Base-by-base conservation (phyloP, 2,113 vertebrate species). In the Shinisaurus crocodilurus region DNA sequence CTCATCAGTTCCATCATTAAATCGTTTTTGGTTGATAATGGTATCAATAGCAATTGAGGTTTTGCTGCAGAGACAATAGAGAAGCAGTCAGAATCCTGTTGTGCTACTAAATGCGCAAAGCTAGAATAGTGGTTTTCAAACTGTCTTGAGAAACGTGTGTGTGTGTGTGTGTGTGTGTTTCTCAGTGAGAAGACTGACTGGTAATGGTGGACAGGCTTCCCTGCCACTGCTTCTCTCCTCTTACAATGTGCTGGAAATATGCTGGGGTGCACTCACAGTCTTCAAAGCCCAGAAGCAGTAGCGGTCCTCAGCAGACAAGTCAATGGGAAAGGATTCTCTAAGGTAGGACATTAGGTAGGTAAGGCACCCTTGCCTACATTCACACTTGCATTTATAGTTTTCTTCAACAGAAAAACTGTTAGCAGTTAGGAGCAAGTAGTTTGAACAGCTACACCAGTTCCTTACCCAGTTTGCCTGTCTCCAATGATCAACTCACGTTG, bases 401-500 rank as follows among this genome's bases (percentile, higher is more conserved):
- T 8, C n/a, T 23, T 15, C 15, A 67, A 50, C 29, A 34, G 12
- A 63, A 67, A 80, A 67, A 16, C 1, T 4, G 37, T 25, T 3
- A 70, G 43, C 57, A 65, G 25, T 43, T 27, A 48, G 16, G 32
- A 88, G 6, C 10, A 50, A 50, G 32, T 32, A 34, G 9, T 15
- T 6, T 25, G 34, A 74, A 23, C 25, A 57, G 34, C 5, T 13
- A 4, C 75, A 3, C 4, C 5, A 45, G 34, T 13, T 76, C 43
- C 87, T 97, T 97, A 99, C 99, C 99, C 99, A 0, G 99, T 99
- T 97, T 99, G 99, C 91, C 99, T 98, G 97, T 99, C 99, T 90
- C 99, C 99, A 88, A 99, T 99, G 94, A 99, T 99, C 95, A 99
- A 97, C 94, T 99, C 99, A 96, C 99, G 98, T 96, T 99, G 99